Evolutionary conservation across 2,888 invertebrate genomes (phyloP).

Genomic region (Epicampocera succincta): DNA sequence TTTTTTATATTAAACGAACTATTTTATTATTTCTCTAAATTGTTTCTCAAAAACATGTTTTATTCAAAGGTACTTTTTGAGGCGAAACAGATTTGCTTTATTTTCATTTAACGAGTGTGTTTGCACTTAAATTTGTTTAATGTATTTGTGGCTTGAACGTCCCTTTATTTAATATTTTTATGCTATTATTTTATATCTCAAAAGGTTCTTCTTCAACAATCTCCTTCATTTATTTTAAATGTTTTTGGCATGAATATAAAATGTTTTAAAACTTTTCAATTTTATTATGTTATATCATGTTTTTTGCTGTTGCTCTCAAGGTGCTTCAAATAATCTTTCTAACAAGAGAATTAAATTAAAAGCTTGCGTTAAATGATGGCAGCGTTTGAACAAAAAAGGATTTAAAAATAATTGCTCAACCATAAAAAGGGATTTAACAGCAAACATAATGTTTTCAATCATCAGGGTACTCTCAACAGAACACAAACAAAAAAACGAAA

Average conservation of each 20-base stretch:
- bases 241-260: slow-evolving; percentile 1
- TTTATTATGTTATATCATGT: slow-evolving; percentile 4
- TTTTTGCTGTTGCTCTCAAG: background rate
- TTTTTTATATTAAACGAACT: too few relatives aligned
- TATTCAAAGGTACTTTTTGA: too few relatives aligned
- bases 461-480: background rate
- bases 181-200: background rate
- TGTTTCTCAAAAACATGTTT: too few relatives aligned
- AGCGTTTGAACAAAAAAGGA: background rate
- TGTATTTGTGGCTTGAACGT: too few relatives aligned
- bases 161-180: too few relatives aligned
- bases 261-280: slow-evolving; percentile 10
- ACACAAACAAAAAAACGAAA: background rate
- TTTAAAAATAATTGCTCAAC: slow-evolving; percentile 16
- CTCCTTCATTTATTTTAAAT: background rate
- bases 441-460: background rate
- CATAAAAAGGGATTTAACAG: background rate
- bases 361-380: slow-evolving; percentile 2
- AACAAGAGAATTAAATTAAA: background rate
- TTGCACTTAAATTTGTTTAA: too few relatives aligned
- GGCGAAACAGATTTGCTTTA: too few relatives aligned
- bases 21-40: too few relatives aligned
- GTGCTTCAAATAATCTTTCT: background rate
- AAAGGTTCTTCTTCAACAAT: background rate
- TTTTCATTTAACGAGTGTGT: too few relatives aligned